These are phyloP conservation scores for Agrochola circellaris DNA, from an alignment of 2,888 invertebrate genomes.

Conservation along the genomic window DNA sequence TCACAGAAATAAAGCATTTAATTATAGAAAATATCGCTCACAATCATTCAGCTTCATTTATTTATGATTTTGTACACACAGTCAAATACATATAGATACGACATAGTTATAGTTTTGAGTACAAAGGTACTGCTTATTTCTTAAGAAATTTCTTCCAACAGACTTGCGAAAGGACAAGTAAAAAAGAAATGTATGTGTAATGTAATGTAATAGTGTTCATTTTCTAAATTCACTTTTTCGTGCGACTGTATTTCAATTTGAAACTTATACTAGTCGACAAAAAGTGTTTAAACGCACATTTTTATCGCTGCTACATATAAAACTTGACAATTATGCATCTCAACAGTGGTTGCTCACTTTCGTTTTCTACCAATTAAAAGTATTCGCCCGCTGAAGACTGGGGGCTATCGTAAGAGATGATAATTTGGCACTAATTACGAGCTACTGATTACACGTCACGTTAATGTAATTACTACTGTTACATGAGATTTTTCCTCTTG, in stretches of 20 bases:
- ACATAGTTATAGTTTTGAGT: too few species aligned
- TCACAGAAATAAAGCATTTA: not conserved
- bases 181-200: too few species aligned
- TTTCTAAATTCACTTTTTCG: constrained; percentile 15
- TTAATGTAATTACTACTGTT: constrained; percentile 55
- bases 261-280: constrained; percentile 8
- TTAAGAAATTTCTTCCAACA: too few species aligned
- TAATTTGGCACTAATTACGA: constrained; percentile 65
- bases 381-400: constrained; percentile 54
- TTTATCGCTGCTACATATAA: constrained; percentile 41
- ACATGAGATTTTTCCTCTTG: constrained; percentile 48
- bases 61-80: too few species aligned
- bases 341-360: constrained; percentile 62
- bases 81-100: too few species aligned
- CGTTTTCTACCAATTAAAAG: constrained; percentile 73
- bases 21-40: not conserved
- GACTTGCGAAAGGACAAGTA: too few species aligned
- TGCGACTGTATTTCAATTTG: constrained; percentile 17
- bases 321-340: constrained; percentile 54
- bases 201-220: too few species aligned
- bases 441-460: constrained; percentile 51
- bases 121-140: too few species aligned
- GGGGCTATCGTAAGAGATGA: constrained; percentile 48
- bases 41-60: not conserved
- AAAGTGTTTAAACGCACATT: constrained; percentile 22